Evolutionary conservation across 1,140 invertebrate genomes (phyloP), one percentile per base, ranked within the genome.

Genomic region (Halyomorpha halys): DNA sequence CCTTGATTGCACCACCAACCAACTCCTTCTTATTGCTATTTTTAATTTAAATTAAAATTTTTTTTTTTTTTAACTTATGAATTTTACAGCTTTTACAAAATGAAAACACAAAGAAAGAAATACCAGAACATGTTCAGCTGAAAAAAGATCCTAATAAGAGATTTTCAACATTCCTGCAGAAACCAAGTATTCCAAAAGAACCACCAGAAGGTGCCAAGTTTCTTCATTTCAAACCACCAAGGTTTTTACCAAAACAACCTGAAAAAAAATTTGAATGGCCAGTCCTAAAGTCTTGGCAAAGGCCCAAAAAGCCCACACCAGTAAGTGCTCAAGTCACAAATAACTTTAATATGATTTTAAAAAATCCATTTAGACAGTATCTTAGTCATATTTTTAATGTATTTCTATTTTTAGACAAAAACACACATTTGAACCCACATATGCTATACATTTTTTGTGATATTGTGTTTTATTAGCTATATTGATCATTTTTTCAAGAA

Each of bases 101-200:
- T 54, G 68, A 71, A 64, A 68, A 69, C 49, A 66, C 68, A 21
- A 65, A 67, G n/a, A 71, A 71, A 65, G 68, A 70, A 60, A 67
- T 69, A 54, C 63, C 70, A 14, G 71, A 72, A 65, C 64, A 71
- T 65, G 68, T 69, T 45, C 69, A 70, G 61, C 62, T 72, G 16
- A 63, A 69, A 64, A 70, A 67, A 65, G 69, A 69, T n/a, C 70
- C 70, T 6, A 65, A 65, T 15, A 72, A 72, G 65, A 65, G 71
- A 62, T 72, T 71, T 66, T 71, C 71, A n/a, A 72, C 70, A 51
- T 72, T 72, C 60, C 64, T 72, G 19, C 61, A 69, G 60, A 68
- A 68, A 39, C 68, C 69, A 27, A 68, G 61, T 51, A 63, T 65
- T 5, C 67, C 66, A 14, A 62, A 66, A 9, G 68, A 68, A 61